A percentile compares a stretch with the other conserved stretches of the same genome.
Evolutionary conservation across 1,140 invertebrate genomes (phyloP).

Genomic region (Calliphora vicina): DNA sequence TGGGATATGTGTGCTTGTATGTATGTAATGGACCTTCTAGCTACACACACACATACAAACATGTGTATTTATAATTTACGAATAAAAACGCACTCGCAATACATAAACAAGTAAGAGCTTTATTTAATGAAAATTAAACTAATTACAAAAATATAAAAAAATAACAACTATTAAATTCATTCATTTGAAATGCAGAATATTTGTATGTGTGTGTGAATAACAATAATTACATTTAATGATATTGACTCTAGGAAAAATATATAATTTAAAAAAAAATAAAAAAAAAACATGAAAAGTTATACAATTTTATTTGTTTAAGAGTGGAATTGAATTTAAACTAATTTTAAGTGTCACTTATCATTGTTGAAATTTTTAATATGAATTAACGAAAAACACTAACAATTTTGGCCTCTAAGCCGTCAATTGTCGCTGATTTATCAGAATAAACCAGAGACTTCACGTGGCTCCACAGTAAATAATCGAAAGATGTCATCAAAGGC

Average conservation of each 20-base stretch:
- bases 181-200: not conserved
- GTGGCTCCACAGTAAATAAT: too few relatives aligned
- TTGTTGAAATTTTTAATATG: too few relatives aligned
- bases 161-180: not conserved
- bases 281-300: too few relatives aligned
- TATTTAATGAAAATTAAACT: slow-evolving; percentile 7
- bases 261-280: not conserved
- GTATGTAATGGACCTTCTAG: not conserved
- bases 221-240: not conserved
- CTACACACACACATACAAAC: too few relatives aligned
- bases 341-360: too few relatives aligned
- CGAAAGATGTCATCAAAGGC: too few relatives aligned
- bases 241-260: not conserved
- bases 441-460: too few relatives aligned
- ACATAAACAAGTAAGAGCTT: not conserved
- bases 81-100: not conserved
- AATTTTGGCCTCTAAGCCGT: too few relatives aligned
- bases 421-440: too few relatives aligned
- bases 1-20: not conserved
- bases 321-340: too few relatives aligned
- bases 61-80: not conserved
- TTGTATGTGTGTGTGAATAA: not conserved
- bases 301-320: not conserved
- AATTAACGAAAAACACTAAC: too few relatives aligned
- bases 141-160: slow-evolving; percentile 7